Evolutionary conservation across 2,888 invertebrate genomes (phyloP).

Genomic region (Scrobipalpa atriplicella): DNA sequence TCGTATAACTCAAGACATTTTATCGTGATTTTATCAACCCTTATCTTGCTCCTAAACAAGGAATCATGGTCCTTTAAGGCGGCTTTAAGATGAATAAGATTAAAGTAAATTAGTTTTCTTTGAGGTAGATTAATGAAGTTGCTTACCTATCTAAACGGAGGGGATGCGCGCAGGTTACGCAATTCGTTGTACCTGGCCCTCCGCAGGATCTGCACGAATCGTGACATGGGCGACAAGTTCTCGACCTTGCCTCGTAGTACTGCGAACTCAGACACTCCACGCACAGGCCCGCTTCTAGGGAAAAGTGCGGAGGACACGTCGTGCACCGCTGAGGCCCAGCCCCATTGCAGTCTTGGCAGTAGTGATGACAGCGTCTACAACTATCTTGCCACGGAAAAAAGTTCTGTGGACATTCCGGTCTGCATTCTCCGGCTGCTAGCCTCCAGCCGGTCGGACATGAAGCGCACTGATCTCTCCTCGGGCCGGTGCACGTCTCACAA

Average conservation of each 20-base stretch:
- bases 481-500: constrained; percentile 93
- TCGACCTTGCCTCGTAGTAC: constrained; percentile 87
- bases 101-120: constrained; percentile 28
- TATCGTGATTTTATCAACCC: constrained; percentile 21
- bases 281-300: constrained; percentile 87
- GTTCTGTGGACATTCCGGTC: constrained; percentile 92
- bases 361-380: constrained; percentile 94
- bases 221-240: constrained; percentile 88
- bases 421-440: constrained; percentile 91
- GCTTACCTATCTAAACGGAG: constrained; percentile 85
- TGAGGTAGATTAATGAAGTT: constrained; percentile 14
- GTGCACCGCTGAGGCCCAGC: constrained; percentile 89
- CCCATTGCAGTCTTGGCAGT: constrained; percentile 93
- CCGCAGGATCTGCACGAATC: constrained; percentile 87
- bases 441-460: constrained; percentile 92
- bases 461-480: constrained; percentile 92
- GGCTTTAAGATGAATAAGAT: constrained; percentile 25
- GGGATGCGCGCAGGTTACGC: constrained; percentile 87
- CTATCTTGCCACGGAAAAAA: constrained; percentile 92
- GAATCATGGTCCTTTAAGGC: constrained; percentile 16
- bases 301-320: constrained; percentile 87
- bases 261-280: constrained; percentile 89
- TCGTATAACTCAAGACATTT: background rate
- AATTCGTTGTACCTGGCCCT: constrained; percentile 87
- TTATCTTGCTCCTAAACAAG: constrained; percentile 3